These are phyloP conservation scores for Athetis lepigone DNA, from an alignment of 2,888 invertebrate genomes.

Conservation along the genomic window DNA sequence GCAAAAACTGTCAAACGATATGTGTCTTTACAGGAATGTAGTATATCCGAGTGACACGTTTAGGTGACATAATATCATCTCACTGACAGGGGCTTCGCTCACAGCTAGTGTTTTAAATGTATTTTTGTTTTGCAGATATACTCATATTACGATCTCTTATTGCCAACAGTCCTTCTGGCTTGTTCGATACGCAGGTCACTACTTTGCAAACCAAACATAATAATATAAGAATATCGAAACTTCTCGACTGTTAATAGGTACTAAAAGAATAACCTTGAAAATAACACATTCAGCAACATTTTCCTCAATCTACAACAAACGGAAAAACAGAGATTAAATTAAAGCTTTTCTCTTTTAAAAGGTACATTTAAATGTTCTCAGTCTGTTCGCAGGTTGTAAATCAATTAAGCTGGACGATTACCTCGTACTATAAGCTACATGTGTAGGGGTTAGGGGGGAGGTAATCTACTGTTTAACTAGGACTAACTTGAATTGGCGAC, in stretches of 20 bases:
- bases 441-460: not conserved
- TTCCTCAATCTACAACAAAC: not conserved
- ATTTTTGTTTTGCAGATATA: no score
- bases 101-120: no score
- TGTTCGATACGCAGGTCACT: no score
- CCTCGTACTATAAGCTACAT: conserved; percentile 9
- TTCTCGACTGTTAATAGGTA: not conserved
- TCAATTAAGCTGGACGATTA: conserved; percentile 42
- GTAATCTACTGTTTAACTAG: conserved; percentile 15
- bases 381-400: conserved; percentile 31
- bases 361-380: conserved; percentile 17
- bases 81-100: no score
- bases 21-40: no score
- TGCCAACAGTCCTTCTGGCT: no score
- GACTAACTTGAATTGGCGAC: conserved; percentile 33
- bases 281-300: not conserved
- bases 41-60: no score
- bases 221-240: not conserved
- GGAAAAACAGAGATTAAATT: not conserved
- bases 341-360: conserved; percentile 5
- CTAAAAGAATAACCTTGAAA: not conserved
- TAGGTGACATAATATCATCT: no score
- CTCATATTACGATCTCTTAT: no score
- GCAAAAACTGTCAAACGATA: no score
- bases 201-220: no score